phyloP scores from a whole-genome alignment of 2,797 vertebrate species.

The Tragelaphus oryx region DNA sequence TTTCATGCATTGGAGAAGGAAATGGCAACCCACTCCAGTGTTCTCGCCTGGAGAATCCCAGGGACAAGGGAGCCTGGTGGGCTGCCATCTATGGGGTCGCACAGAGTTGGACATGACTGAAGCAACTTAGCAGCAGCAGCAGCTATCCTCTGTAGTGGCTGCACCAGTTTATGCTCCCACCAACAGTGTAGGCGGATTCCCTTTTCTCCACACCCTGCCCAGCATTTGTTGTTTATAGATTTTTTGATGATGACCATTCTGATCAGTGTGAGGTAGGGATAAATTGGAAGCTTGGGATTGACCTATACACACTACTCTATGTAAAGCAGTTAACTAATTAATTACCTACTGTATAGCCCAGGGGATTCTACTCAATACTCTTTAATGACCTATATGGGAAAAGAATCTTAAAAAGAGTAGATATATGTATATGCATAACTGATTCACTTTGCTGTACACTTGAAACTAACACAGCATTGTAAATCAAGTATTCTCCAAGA shows the following conservation, averaged over 20 bases:
- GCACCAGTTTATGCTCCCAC: background rate
- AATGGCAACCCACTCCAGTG: too few species aligned
- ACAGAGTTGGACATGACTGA: too few species aligned
- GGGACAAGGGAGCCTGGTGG: too few species aligned
- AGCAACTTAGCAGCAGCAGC: background rate
- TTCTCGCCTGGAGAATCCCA: too few species aligned
- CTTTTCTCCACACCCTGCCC: background rate
- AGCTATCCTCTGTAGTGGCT: background rate
- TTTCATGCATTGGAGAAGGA: too few species aligned
- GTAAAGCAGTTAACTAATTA: background rate
- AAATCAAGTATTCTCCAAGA: background rate
- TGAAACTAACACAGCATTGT: background rate
- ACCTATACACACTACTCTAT: background rate
- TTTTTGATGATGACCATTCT: background rate
- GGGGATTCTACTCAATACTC: background rate
- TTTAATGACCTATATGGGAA: background rate
- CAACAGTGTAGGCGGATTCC: fast-evolving
- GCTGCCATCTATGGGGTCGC: fast-evolving
- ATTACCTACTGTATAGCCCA: background rate
- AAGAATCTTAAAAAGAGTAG: background rate
- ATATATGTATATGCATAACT: background rate
- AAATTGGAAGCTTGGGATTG: background rate
- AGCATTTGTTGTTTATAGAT: background rate
- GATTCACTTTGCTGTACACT: background rate
- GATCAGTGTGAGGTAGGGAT: background rate